These are phyloP conservation scores for Dexiosoma caninum DNA, from an alignment of 2,888 invertebrate genomes.

Conservation along the genomic window DNA sequence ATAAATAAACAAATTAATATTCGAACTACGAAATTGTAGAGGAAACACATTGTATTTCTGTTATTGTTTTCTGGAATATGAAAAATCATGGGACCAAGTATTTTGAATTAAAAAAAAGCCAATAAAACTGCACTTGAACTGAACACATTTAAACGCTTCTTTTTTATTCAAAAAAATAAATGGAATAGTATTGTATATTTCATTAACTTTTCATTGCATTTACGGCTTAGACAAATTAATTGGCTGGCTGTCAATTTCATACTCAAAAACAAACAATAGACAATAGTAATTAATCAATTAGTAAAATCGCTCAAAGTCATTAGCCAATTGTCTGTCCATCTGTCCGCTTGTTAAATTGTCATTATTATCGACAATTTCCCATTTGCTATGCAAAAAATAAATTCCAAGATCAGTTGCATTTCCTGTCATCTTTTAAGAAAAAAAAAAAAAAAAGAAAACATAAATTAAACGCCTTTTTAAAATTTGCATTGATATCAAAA, in stretches of 20 bases:
- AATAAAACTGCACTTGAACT: no score
- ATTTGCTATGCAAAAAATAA: constrained; percentile 18
- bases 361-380: constrained; percentile 34
- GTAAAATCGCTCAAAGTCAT: constrained; percentile 13
- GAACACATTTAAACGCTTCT: no score
- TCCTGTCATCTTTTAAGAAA: constrained; percentile 34
- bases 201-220: not conserved
- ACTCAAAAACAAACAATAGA: not conserved
- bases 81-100: no score
- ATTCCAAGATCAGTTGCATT: constrained; percentile 44
- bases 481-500: not conserved
- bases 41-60: no score
- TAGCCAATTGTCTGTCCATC: not conserved
- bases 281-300: constrained; percentile 2
- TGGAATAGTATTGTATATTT: no score
- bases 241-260: constrained; percentile 2
- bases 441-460: not conserved
- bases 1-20: no score
- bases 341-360: constrained; percentile 6
- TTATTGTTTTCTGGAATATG: no score
- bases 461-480: not conserved
- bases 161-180: no score
- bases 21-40: no score
- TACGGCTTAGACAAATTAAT: not conserved
- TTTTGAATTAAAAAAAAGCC: no score